Evolutionary conservation across 1,140 invertebrate genomes (phyloP), one percentile per base, ranked within the genome.

Genomic region (Solen grandis): DNA sequence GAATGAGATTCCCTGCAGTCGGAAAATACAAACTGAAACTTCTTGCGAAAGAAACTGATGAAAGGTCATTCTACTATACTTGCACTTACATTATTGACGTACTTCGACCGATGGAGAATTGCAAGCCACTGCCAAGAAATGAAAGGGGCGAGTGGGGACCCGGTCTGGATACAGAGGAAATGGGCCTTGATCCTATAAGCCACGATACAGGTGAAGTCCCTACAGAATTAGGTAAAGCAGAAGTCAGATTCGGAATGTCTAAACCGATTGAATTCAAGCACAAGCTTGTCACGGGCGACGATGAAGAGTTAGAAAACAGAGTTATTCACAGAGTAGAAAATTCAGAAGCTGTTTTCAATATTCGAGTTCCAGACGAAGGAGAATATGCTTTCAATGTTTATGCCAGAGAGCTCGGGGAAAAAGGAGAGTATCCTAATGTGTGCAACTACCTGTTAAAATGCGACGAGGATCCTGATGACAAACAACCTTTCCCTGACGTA

Each of bases 81-180:
- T n/a, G 29, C 62, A 86, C 86, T 0, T 87, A 87, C 59, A 69
- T 82, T 46, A 82, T 87, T 22, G 78, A 81, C 50, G 84, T 85
- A 27, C 68, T 82, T 22, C 59, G 54, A 16, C 82, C 83, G 14
- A 73, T 69, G 27, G 82, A 80, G 16, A 81, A 83, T n/a, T 83
- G 81, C 31, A 78, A 54, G 50, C 84, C 86, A 33, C 76, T 86
- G 19, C 86, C 86, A 0, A 76, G 76, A 52, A 87, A 87, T 54
- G 83, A 84, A 38, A 68, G 86, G 59, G 75, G 85, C 8, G 86
- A 87, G 52, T 87, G 86, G 86, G 86, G 86, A 3, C 84, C 84
- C 27, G 84, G 86, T 31, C 70, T 82, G 35, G 86, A 87, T 38
- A 87, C 86, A 25, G 66, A 81, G 52, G 84, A 82, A 29, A 81